phyloP scores from a whole-genome alignment of 2,888 invertebrate genomes.

The Drosophila melanosoma region DNA sequence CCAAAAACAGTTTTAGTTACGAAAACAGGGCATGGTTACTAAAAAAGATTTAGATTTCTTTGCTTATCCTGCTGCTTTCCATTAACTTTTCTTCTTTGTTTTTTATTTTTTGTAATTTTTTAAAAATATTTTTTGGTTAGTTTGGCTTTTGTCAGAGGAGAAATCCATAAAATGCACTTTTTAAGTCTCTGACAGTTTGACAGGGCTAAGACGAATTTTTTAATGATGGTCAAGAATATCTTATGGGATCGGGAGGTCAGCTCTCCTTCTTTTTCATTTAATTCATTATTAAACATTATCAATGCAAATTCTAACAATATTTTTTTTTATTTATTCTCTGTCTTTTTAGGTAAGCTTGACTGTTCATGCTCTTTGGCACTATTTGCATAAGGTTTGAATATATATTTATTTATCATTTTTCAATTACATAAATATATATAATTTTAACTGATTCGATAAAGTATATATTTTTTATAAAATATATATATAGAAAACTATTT shows the following conservation, averaged over 20 bases:
- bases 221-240: not conserved
- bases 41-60: not conserved
- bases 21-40: not conserved
- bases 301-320: not conserved
- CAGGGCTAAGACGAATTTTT: not conserved
- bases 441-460: not conserved
- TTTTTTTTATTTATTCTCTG: constrained; percentile 13
- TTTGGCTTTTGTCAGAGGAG: not conserved
- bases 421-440: not conserved
- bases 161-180: not conserved
- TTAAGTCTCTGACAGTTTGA: not conserved
- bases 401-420: not conserved
- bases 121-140: not conserved
- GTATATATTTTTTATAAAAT: not conserved
- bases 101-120: not conserved
- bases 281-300: not conserved
- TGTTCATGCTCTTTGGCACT: not conserved
- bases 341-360: constrained; percentile 37
- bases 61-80: not conserved
- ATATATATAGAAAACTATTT: not conserved
- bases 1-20: too few relatives aligned
- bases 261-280: not conserved
- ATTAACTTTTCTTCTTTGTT: not conserved
- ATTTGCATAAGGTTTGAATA: constrained; percentile 2
- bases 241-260: not conserved